Evolutionary conservation across 2,888 invertebrate genomes (phyloP), one percentile per base, ranked within the genome.

Genomic region (Leptinotarsa juncta): DNA sequence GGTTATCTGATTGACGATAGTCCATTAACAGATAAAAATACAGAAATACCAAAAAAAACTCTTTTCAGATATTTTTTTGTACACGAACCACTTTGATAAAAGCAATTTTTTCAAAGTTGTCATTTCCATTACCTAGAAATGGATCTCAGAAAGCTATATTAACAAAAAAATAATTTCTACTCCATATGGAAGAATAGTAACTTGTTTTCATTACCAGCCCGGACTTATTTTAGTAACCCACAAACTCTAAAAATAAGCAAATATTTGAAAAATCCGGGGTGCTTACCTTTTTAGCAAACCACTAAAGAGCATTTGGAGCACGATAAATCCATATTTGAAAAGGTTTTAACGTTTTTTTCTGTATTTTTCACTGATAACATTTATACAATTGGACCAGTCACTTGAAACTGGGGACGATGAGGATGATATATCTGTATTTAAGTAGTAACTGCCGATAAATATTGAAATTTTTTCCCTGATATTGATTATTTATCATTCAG

Each of bases 311-410:
- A 57, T 23, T 57, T 23, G 57, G 20, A 10, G 15, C 14, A 57
- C 14, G 18, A 20, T 57, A 26, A 57, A 57, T 57, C 20, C 57
- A 57, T 57, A 18, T 57, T 57, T 57, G 23, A 23, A 20, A 1
- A 57, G 23, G 20, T 20, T 23, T 57, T 0, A 15, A 23, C 10
- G 3, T 10, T 57, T 23, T 57, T 57, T 57, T 57, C 20, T 20
- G 3, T 14, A 57, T 57, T 57, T 57, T 57, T 4, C 57, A 57
- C 57, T 15, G 23, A 15, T 4, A 3, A 57, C 57, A 57, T 57
- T 57, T 4, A 20, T 57, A 57, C 57, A 57, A 57, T 57, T 57
- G 57, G 57, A 20, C 23, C 23, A 57, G 4, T 23, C 57, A 57
- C 57, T 23, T 4, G 4, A 57, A 57, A 57, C 57, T 57, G 20